Evolutionary conservation across 2,113 vertebrate species (phyloP).

Genomic region (Mandrillus leucophaeus): DNA sequence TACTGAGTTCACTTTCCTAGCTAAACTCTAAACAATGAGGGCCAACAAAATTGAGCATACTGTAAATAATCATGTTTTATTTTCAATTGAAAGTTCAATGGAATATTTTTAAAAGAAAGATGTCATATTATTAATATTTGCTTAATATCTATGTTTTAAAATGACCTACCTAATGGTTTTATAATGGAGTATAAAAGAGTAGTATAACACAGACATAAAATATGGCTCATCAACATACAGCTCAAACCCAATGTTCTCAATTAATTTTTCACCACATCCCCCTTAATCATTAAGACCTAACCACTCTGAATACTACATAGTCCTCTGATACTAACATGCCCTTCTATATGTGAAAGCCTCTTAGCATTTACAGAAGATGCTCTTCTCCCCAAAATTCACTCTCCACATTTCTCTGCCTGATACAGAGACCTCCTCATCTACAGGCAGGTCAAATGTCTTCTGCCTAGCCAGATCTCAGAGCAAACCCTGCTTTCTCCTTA

Average conservation of each 20-base stretch:
- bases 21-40: not conserved
- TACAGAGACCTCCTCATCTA: not conserved
- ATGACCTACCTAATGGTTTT: not conserved
- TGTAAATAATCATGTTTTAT: not conserved
- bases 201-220: not conserved
- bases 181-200: not conserved
- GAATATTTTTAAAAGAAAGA: not conserved
- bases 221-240: not conserved
- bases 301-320: not conserved
- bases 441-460: not conserved
- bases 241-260: not conserved
- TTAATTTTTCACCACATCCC: not conserved
- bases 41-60: not conserved
- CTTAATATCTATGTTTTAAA: constrained; percentile 11
- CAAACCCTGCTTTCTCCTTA: not conserved
- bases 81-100: not conserved
- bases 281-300: not conserved
- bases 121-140: not conserved
- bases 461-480: not conserved
- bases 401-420: not conserved
- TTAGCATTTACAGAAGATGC: not conserved
- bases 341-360: not conserved
- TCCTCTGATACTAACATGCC: not conserved
- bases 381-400: not conserved
- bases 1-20: not conserved